These are phyloP conservation scores for Drosophila serrata DNA, from an alignment of 1,140 invertebrate genomes.

Conservation along the genomic window DNA sequence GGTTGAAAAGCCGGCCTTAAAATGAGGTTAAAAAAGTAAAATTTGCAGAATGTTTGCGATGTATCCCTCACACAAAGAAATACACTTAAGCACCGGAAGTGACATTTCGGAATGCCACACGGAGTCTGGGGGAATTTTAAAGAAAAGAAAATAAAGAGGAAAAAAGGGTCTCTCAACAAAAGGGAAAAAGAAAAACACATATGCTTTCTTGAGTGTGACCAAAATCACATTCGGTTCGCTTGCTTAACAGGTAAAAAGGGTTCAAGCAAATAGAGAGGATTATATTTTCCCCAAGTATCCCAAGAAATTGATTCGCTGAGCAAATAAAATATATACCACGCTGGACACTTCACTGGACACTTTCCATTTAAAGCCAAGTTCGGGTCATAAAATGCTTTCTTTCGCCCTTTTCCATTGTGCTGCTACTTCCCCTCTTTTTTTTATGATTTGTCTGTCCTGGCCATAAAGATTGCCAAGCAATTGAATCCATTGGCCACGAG, in stretches of 20 bases:
- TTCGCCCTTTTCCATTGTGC: conserved; percentile 9
- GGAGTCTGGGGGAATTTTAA: neutral
- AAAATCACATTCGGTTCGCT: conserved; percentile 9
- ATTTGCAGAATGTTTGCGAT: conserved; percentile 49
- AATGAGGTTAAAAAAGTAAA: conserved; percentile 11
- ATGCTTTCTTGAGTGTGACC: conserved; percentile 20
- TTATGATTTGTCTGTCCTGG: conserved; percentile 38
- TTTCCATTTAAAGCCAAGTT: conserved; percentile 67
- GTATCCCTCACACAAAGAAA: conserved; percentile 25
- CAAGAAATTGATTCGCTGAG: conserved; percentile 30
- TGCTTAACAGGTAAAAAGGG: conserved; percentile 25
- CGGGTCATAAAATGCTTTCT: conserved; percentile 63
- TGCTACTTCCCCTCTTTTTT: conserved; percentile 15
- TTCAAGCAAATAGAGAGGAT: conserved; percentile 36
- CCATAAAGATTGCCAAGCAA: conserved; percentile 64
- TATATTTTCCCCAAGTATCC: conserved; percentile 7
- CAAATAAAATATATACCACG: conserved; percentile 13
- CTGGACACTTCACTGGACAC: conserved; percentile 62
- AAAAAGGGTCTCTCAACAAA: conserved; percentile 24
- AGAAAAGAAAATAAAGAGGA: conserved; percentile 14
- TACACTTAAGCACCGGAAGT: conserved; percentile 64
- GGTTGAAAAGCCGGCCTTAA: conserved; percentile 20
- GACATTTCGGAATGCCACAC: conserved; percentile 59
- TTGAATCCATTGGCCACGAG: conserved; percentile 68
- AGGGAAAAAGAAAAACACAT: conserved; percentile 21